Conservation (phyloP, 2,797 vertebrate species). For the Clarias platycephalus region DNA sequence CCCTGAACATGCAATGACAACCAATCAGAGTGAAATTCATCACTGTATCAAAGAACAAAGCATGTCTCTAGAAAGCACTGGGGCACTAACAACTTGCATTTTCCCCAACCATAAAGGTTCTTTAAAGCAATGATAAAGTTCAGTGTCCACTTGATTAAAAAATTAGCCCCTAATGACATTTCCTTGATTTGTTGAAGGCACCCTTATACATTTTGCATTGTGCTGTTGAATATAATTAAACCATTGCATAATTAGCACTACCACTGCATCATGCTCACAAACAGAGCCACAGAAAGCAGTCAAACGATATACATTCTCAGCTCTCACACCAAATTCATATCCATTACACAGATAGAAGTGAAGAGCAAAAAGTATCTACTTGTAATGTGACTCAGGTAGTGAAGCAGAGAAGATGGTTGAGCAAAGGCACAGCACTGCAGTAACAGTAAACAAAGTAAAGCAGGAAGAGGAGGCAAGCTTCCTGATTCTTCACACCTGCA, state of each 20-base stretch:
- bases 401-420: neutral
- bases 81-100: constrained; percentile 17
- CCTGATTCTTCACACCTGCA: constrained; percentile 40
- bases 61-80: constrained; percentile 17
- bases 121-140: constrained; percentile 35
- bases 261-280: constrained; percentile 14
- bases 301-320: constrained; percentile 1
- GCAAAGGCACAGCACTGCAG: constrained; percentile 11
- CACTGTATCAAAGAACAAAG: constrained; percentile 26
- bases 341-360: neutral
- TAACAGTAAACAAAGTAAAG: constrained; percentile 34
- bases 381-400: constrained; percentile 1
- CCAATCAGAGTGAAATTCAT: constrained; percentile 2
- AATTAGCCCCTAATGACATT: constrained; percentile 42
- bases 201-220: neutral
- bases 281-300: neutral
- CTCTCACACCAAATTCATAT: neutral
- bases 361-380: neutral
- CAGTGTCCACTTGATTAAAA: constrained; percentile 51
- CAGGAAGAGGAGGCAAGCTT: neutral
- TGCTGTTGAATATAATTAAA: constrained; percentile 11
- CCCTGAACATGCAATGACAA: neutral
- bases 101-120: neutral
- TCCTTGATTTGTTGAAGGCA: constrained; percentile 13
- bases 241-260: constrained; percentile 9